phyloP scores from a whole-genome alignment of 2,888 invertebrate genomes.

The Dendrolimus pini region DNA sequence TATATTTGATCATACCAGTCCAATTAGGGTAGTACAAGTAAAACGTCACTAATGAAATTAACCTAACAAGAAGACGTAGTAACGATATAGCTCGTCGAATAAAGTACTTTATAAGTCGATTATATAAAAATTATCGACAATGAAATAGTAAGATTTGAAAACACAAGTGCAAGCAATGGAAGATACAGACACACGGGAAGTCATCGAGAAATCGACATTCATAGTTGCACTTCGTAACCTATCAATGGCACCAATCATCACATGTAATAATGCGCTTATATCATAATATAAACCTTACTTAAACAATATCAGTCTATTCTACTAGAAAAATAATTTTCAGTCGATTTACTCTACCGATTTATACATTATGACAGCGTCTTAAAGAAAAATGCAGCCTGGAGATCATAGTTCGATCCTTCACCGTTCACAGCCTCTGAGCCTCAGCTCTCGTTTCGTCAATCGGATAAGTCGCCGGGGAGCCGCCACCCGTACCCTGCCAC shows the following conservation, averaged over 20 bases:
- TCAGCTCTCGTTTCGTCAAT: constrained; percentile 40
- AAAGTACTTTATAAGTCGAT: not conserved
- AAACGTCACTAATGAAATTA: not conserved
- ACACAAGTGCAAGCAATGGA: constrained; percentile 56
- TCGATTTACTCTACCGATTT: constrained; percentile 68
- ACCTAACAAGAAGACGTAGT: constrained; percentile 6
- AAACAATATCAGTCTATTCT: constrained; percentile 73
- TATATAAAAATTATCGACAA: not conserved
- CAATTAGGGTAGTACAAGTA: not conserved
- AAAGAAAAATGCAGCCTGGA: constrained; percentile 56
- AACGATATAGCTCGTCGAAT: constrained; percentile 2
- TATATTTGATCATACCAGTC: no score
- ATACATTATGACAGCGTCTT: constrained; percentile 43
- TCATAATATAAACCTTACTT: constrained; percentile 41
- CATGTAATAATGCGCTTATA: constrained; percentile 71
- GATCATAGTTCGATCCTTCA: constrained; percentile 39
- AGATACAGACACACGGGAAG: constrained; percentile 58
- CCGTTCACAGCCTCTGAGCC: constrained; percentile 27
- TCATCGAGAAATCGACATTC: constrained; percentile 47
- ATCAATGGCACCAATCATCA: constrained; percentile 77
- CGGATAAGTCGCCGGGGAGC: constrained; percentile 21
- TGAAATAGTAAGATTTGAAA: constrained; percentile 11
- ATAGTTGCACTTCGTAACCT: constrained; percentile 63
- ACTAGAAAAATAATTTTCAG: constrained; percentile 77
- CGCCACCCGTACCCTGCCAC: constrained; percentile 5